Conservation (phyloP, 2,113 vertebrate species). For the Thamnaconus septentrionalis region DNA sequence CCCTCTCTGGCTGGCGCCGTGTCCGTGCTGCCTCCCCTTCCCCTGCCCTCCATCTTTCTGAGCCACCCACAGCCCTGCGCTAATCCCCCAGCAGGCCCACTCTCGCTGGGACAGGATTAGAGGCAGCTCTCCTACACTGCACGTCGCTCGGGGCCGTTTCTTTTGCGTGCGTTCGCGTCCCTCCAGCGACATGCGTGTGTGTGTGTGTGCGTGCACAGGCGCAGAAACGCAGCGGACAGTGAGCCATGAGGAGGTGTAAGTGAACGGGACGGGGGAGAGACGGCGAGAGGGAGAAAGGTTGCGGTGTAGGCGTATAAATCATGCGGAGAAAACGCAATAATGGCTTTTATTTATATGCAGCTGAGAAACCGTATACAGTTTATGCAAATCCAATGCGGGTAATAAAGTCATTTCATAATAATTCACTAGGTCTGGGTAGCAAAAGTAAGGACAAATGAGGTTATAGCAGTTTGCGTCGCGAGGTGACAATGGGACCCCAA, state of each 20-base stretch:
- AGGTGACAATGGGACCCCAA: too few relatives aligned
- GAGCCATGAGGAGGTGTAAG: slow-evolving; percentile 41
- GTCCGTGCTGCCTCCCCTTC: slow-evolving; percentile 28
- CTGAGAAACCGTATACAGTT: too few relatives aligned
- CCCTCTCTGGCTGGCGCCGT: slow-evolving; percentile 24
- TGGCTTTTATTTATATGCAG: too few relatives aligned
- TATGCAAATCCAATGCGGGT: too few relatives aligned
- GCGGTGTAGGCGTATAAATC: slow-evolving; percentile 69
- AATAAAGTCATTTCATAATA: too few relatives aligned
- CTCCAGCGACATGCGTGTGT: slow-evolving; percentile 5
- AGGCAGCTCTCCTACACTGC: slow-evolving; percentile 39
- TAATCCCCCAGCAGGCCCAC: slow-evolving; percentile 63
- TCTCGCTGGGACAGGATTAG: slow-evolving; percentile 65
- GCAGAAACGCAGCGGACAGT: slow-evolving; percentile 46
- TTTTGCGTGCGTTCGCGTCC: neutral
- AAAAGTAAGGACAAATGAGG: too few relatives aligned
- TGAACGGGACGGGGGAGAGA: slow-evolving; percentile 42
- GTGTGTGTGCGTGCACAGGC: slow-evolving; percentile 3
- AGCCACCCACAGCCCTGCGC: slow-evolving; percentile 50
- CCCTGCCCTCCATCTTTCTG: slow-evolving; percentile 42
- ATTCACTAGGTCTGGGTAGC: too few relatives aligned
- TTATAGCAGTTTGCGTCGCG: too few relatives aligned
- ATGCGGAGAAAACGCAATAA: slow-evolving; percentile 66
- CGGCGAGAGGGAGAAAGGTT: slow-evolving; percentile 24
- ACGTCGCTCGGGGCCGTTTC: slow-evolving; percentile 29